These are phyloP conservation scores for Epizoanthus illoricatus DNA, from an alignment of 92 coral and sea anemone species.

Conservation along the genomic window DNA sequence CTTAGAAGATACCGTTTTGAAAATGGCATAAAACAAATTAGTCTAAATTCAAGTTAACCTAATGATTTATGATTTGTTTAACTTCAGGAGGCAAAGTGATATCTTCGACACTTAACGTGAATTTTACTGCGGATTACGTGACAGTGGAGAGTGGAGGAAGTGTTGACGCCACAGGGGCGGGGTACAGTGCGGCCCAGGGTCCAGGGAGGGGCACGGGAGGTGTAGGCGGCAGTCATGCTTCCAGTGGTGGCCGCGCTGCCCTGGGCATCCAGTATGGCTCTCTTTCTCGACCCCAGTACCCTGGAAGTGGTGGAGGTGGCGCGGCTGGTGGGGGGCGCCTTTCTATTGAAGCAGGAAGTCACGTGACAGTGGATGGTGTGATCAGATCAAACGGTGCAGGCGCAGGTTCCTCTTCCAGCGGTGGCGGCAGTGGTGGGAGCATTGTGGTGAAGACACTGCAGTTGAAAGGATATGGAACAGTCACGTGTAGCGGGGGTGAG, in stretches of 20 bases:
- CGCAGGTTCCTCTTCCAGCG: slow-evolving; percentile 31
- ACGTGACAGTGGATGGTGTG: slow-evolving; percentile 59
- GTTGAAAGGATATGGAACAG: slow-evolving; percentile 60
- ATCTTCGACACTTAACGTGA: slow-evolving; percentile 49
- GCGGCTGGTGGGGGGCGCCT: slow-evolving; percentile 68
- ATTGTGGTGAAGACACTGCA: slow-evolving; percentile 41
- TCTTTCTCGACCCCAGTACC: slow-evolving; percentile 46
- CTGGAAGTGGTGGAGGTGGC: slow-evolving; percentile 73
- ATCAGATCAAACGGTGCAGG: slow-evolving; percentile 49
- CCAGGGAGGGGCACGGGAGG: slow-evolving; percentile 63
- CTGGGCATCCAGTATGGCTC: slow-evolving; percentile 57
- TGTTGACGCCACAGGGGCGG: slow-evolving; percentile 60
- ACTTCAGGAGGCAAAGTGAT: slow-evolving; percentile 52
- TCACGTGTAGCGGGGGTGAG: slow-evolving; percentile 62
- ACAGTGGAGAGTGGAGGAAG: slow-evolving; percentile 60
- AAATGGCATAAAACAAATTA: background rate
- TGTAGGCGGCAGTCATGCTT: slow-evolving; percentile 61
- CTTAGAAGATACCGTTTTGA: slow-evolving; percentile 11
- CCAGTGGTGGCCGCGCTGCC: slow-evolving; percentile 56
- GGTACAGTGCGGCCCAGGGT: slow-evolving; percentile 56
- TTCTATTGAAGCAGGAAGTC: slow-evolving; percentile 54
- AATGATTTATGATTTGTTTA: background rate
- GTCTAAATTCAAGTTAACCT: background rate
- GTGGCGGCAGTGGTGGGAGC: slow-evolving; percentile 75
- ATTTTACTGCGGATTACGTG: slow-evolving; percentile 38